These are phyloP conservation scores for Fregetta grallaria DNA, from an alignment of 2,113 vertebrate species.

Conservation along the genomic window DNA sequence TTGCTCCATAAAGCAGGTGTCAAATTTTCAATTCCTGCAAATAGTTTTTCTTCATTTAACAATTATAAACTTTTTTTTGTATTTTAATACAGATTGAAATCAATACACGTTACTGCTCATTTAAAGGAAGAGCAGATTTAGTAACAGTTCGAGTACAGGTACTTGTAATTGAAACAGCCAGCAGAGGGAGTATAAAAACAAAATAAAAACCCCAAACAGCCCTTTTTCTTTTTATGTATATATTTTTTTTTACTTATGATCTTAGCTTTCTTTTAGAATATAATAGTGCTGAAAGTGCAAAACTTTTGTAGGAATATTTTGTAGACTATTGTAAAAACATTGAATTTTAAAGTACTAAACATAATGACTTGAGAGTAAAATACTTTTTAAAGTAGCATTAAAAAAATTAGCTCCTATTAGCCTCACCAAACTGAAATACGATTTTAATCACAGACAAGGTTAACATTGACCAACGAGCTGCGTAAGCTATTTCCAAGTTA, in stretches of 20 bases:
- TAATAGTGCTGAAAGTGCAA: neutral
- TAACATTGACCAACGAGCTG: neutral
- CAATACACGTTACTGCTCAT: neutral
- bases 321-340: neutral
- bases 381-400: neutral
- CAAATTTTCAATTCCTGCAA: neutral
- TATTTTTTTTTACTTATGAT: neutral
- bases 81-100: neutral
- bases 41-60: neutral
- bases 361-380: neutral
- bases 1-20: neutral
- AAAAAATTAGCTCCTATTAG: neutral
- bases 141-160: neutral
- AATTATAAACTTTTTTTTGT: neutral
- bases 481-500: neutral
- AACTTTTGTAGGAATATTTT: neutral
- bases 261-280: neutral
- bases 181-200: conserved; percentile 66
- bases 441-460: neutral
- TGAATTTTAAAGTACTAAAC: neutral
- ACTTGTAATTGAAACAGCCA: conserved; percentile 41
- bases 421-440: neutral
- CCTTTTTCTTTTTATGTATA: neutral
- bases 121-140: neutral
- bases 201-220: neutral